These are phyloP conservation scores for Tokudaia muenninki DNA, from an alignment of 2,797 vertebrate species.

Conservation along the genomic window DNA sequence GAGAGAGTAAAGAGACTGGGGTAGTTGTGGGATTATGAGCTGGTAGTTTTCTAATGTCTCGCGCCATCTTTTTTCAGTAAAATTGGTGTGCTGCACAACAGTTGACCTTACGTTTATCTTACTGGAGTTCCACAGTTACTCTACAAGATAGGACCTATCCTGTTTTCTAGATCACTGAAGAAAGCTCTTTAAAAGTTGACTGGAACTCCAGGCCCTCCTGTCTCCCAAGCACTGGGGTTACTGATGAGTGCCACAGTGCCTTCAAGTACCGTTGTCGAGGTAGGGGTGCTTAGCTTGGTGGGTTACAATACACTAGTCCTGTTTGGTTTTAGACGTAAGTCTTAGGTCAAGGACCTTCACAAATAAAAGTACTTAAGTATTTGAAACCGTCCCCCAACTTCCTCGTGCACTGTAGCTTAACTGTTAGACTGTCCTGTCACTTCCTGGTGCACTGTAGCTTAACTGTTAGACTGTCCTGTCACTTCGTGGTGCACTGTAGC, in stretches of 20 bases:
- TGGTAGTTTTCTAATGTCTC: slow-evolving; percentile 43
- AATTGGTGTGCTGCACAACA: not conserved
- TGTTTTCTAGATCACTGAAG: slow-evolving; percentile 42
- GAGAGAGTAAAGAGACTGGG: slow-evolving; percentile 8
- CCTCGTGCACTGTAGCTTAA: slow-evolving; percentile 27
- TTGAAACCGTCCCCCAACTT: not conserved
- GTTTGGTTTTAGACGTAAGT: not conserved
- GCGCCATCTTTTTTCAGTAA: slow-evolving; percentile 37
- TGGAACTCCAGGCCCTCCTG: not conserved
- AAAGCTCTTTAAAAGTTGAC: not conserved
- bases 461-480: too few species aligned
- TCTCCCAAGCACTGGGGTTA: not conserved
- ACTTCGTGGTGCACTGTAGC: too few species aligned
- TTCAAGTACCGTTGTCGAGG: slow-evolving; percentile 37
- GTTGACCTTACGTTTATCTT: slow-evolving; percentile 46
- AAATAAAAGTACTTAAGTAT: not conserved
- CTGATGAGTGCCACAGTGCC: not conserved
- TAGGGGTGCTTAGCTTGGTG: slow-evolving; percentile 46
- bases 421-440: not conserved
- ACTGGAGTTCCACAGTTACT: slow-evolving; percentile 32
- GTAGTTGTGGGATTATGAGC: not conserved
- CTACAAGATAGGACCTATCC: slow-evolving; percentile 30
- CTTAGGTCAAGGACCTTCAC: slow-evolving; percentile 13
- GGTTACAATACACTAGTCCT: slow-evolving; percentile 8
- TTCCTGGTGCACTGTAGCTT: too few species aligned